Evolutionary conservation across 2,888 invertebrate genomes (phyloP), one percentile per base, ranked within the genome.

Genomic region (Allolobophora icterica): DNA sequence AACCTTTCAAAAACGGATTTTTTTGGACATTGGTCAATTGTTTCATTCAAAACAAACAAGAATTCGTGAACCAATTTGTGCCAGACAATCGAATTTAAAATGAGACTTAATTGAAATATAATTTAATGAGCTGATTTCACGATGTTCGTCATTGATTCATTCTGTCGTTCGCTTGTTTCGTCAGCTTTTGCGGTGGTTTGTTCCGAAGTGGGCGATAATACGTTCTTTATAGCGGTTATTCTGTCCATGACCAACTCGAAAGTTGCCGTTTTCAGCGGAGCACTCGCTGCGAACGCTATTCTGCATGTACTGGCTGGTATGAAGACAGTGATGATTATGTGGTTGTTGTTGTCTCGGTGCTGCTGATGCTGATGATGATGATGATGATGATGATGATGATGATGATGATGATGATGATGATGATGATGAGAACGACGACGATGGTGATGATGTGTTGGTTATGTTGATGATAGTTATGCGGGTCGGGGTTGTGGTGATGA

Each of bases 161-260:
- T n/a, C 8, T 71, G 71, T 71, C 71, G 71, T 71, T 71, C 71
- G n/a, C 71, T 71, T 30, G 8, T 71, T 71, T 71, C 71, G 71
- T 71, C 71, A 11, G 1, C n/a, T 71, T 71, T 71, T 71, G 71
- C 71, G 30, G 71, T 71, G 71, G n/a, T 71, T 71, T 71, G 71
- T 71, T 71, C 71, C 71, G 71, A 71, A 71, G 71, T 71, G n/a
- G 71, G 71, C 71, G 71, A 71, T 71, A 71, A 71, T 71, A 71
- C 71, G 30, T 71, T 71, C 71, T 71, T 71, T n/a, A 71, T 71
- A n/a, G 71, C 71, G n/a, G 71, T 71, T 11, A 71, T 71, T n/a
- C 71, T 71, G 71, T 71, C 71, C 6, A 71, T 71, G 71, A 71
- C 71, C 3, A 71, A 71, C n/a, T 71, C 71, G 30, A 71, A 71